phyloP scores from a whole-genome alignment of 2,797 vertebrate species.

The Propithecus deckenii region DNA sequence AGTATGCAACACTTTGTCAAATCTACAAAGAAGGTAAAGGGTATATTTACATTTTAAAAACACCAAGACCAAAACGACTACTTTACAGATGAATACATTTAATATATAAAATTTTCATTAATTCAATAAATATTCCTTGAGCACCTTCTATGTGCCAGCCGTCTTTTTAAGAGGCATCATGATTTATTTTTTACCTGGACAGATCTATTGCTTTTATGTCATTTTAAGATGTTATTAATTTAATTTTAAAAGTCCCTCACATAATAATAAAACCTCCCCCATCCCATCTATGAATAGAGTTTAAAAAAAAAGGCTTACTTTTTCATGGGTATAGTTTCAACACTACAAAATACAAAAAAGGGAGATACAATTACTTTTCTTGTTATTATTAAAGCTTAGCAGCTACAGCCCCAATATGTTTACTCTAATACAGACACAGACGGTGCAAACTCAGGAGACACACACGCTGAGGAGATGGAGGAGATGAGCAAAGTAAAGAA shows the following conservation, averaged over 20 bases:
- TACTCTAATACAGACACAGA: not conserved
- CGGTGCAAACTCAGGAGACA: not conserved
- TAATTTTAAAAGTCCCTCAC: not conserved
- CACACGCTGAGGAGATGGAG: not conserved
- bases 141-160: not conserved
- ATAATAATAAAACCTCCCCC: constrained; percentile 73
- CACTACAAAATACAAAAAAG: constrained; percentile 92
- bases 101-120: not conserved
- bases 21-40: constrained; percentile 55
- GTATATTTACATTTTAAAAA: constrained; percentile 34
- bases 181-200: constrained; percentile 23
- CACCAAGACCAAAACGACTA: not conserved
- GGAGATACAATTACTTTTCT: constrained; percentile 75
- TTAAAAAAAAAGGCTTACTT: constrained; percentile 88
- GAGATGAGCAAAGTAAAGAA: not conserved
- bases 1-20: not conserved
- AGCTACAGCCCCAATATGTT: not conserved
- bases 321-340: constrained; percentile 92
- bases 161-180: constrained; percentile 21
- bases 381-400: not conserved
- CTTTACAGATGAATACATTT: not conserved
- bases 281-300: constrained; percentile 53
- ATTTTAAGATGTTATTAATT: constrained; percentile 38
- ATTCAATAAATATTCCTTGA: constrained; percentile 13
- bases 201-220: constrained; percentile 1